Percentiles rank a stretch among this genome's conserved stretches.
phyloP scores from a whole-genome alignment of 2,888 invertebrate species.

The Hypomecis atomaria region DNA sequence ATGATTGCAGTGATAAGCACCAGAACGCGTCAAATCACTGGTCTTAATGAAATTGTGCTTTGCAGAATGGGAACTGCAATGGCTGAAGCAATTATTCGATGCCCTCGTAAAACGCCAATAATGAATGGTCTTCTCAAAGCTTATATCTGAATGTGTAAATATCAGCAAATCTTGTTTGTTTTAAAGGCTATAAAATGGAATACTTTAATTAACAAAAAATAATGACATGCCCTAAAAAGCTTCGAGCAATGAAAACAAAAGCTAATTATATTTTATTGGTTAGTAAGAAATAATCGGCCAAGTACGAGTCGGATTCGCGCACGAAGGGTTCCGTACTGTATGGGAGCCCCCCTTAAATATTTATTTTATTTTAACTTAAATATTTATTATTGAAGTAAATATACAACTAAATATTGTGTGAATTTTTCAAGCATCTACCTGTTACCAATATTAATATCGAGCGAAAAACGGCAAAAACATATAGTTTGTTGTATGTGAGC shows the following conservation, averaged over 20 bases:
- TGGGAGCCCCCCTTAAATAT: too few relatives aligned
- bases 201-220: slow-evolving; percentile 25
- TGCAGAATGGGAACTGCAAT: not conserved
- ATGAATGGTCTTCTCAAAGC: slow-evolving; percentile 14
- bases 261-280: not conserved
- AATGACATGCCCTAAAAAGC: not conserved
- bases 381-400: too few relatives aligned
- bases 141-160: slow-evolving; percentile 28
- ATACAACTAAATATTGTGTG: too few relatives aligned
- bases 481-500: too few relatives aligned
- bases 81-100: slow-evolving; percentile 11
- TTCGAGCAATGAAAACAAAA: not conserved
- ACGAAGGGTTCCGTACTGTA: too few relatives aligned
- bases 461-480: too few relatives aligned
- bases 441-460: too few relatives aligned
- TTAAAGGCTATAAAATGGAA: slow-evolving; percentile 23
- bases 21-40: not conserved
- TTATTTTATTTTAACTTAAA: too few relatives aligned
- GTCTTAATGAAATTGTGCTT: not conserved
- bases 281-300: too few relatives aligned
- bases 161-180: slow-evolving; percentile 22
- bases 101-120: slow-evolving; percentile 19
- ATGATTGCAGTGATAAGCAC: too few relatives aligned
- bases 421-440: too few relatives aligned
- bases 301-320: too few relatives aligned